Evolutionary conservation across 2,113 vertebrate genomes (phyloP).

Genomic region (Tricholaema leucomelas): DNA sequence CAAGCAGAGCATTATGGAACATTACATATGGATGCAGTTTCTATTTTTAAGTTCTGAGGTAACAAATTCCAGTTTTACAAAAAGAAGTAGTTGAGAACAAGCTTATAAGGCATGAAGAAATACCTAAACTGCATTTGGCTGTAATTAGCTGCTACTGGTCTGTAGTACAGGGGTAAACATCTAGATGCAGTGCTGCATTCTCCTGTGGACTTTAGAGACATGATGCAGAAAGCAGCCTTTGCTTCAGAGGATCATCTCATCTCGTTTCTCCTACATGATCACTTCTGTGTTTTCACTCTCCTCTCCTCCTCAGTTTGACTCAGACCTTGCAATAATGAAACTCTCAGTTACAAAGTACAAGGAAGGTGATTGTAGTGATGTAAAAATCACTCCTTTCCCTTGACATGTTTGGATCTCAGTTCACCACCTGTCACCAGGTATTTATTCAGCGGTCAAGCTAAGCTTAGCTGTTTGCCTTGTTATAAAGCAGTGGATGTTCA

Average conservation of each 20-base stretch:
- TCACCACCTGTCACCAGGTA: not conserved
- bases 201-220: not conserved
- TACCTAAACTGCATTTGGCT: not conserved
- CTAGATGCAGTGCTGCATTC: not conserved
- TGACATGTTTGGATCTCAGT: not conserved
- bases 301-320: not conserved
- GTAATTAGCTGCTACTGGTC: not conserved
- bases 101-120: not conserved
- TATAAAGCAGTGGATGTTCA: not conserved
- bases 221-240: not conserved
- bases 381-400: not conserved
- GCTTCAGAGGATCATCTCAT: no score
- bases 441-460: not conserved
- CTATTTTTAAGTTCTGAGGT: constrained; percentile 8
- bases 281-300: not conserved
- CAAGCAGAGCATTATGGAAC: not conserved
- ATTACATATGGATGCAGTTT: not conserved
- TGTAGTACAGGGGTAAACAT: not conserved
- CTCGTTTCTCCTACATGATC: not conserved
- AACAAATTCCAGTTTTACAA: not conserved
- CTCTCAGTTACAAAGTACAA: rapidly evolving
- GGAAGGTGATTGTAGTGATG: rapidly evolving
- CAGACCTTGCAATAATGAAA: not conserved
- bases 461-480: not conserved
- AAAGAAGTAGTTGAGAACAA: not conserved